Evolutionary conservation across 2,888 invertebrate species (phyloP).

Genomic region (Dorcus parallelipipedus): DNA sequence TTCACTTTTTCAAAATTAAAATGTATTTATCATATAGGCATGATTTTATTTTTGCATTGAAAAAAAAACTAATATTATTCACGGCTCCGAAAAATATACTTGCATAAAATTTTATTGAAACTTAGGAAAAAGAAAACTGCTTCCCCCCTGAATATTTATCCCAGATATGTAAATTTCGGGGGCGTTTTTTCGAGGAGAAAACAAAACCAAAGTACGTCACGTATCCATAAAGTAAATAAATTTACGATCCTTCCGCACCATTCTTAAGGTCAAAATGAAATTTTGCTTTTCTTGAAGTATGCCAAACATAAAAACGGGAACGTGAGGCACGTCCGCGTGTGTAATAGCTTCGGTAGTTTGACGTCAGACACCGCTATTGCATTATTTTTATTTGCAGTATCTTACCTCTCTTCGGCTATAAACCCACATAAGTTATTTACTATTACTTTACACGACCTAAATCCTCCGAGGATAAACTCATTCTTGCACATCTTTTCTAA

Average conservation of each 20-base stretch:
- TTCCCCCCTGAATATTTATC: no score
- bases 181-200: no score
- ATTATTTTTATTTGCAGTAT: constrained; percentile 36
- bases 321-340: constrained; percentile 19
- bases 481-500: no score
- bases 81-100: no score
- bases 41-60: no score
- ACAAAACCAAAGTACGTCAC: neutral
- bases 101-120: no score
- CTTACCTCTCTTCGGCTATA: constrained; percentile 27
- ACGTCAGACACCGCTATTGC: constrained; percentile 35
- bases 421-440: constrained; percentile 34
- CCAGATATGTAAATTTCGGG: no score
- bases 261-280: constrained; percentile 15
- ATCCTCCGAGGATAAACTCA: neutral
- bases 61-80: no score
- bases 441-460: constrained; percentile 2
- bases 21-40: no score
- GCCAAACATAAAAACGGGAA: constrained; percentile 23
- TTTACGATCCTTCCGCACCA: neutral
- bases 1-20: no score
- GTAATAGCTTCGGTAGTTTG: constrained; percentile 26
- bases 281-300: constrained; percentile 20
- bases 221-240: neutral
- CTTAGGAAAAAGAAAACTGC: no score